Evolutionary conservation across 2,113 vertebrate species (phyloP).

Genomic region (Thalassarche chlororhynchos): DNA sequence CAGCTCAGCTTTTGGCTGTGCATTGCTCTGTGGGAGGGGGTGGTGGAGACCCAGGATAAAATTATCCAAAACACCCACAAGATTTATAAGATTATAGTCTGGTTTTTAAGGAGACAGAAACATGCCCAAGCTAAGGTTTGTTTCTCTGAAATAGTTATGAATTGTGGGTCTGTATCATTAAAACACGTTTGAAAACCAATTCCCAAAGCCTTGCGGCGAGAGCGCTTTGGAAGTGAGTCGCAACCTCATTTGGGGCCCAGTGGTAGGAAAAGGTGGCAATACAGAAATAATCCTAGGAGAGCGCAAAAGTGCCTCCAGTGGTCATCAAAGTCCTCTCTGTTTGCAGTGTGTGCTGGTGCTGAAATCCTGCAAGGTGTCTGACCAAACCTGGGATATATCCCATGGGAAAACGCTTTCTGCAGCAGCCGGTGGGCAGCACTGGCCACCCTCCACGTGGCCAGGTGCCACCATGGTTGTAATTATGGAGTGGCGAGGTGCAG

Average conservation of each 20-base stretch:
- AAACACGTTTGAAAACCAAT: fast-evolving
- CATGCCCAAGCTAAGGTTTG: background rate
- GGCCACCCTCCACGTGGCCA: background rate
- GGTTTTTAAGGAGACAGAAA: background rate
- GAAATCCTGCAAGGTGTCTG: background rate
- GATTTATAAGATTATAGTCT: background rate
- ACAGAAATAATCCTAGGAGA: background rate
- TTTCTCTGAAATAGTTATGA: background rate
- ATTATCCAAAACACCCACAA: slow-evolving; percentile 7
- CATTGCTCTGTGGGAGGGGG: background rate
- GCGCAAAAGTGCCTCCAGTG: background rate
- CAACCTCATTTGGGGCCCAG: fast-evolving
- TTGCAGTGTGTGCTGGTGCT: fast-evolving
- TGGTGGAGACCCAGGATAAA: background rate
- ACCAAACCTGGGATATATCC: background rate
- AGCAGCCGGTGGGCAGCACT: background rate
- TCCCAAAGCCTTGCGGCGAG: fast-evolving
- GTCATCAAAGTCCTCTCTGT: background rate
- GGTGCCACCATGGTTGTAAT: background rate
- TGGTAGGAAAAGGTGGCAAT: background rate
- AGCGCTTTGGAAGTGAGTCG: fast-evolving
- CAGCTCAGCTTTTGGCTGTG: background rate
- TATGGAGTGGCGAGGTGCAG: fast-evolving
- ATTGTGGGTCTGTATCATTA: background rate
- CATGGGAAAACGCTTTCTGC: fast-evolving